These are phyloP conservation scores for Crotalus tigris DNA, from an alignment of 2,113 vertebrate species.

Conservation along the genomic window DNA sequence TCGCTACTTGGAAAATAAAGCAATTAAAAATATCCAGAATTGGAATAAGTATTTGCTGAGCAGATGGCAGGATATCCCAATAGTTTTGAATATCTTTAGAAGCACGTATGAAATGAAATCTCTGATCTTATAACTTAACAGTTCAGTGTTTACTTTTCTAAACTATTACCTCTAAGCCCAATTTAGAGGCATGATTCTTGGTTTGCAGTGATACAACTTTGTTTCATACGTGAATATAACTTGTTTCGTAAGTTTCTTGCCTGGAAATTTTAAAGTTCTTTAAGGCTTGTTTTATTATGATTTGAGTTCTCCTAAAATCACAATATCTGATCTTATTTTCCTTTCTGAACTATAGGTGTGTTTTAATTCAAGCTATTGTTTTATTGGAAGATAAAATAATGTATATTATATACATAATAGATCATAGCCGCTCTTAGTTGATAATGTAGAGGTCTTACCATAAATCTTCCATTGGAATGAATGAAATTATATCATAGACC, in stretches of 20 bases:
- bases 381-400: neutral
- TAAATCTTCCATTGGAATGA: neutral
- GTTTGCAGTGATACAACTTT: neutral
- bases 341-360: neutral
- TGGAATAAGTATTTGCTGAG: neutral
- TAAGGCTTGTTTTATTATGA: neutral
- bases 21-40: neutral
- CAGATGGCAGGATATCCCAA: neutral
- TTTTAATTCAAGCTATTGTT: neutral
- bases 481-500: neutral
- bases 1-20: neutral
- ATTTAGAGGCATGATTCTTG: neutral
- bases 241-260: neutral
- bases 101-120: neutral
- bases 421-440: neutral
- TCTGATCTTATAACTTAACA: neutral
- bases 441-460: neutral
- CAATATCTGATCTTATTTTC: neutral
- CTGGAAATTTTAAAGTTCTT: neutral
- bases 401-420: neutral
- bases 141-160: neutral
- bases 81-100: neutral
- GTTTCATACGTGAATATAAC: neutral
- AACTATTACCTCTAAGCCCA: neutral
- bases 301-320: neutral